Base-by-base conservation (phyloP, 2,888 invertebrate genomes). In the Timema podura region DNA sequence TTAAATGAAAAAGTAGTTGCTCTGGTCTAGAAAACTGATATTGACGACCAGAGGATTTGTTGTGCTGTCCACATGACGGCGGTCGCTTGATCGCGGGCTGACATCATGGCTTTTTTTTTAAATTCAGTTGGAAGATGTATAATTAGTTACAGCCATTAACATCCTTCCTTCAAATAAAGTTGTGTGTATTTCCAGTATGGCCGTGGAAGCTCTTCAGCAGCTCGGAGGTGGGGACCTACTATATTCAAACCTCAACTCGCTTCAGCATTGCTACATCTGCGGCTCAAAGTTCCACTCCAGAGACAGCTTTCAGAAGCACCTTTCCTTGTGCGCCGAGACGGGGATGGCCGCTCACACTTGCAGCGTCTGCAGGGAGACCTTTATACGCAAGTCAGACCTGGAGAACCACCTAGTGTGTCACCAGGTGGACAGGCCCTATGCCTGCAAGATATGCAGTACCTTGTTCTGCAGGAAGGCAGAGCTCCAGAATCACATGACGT, bases 381-480 rank as follows among this genome's bases (percentile, higher is more conserved):
- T 72, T 64, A 67, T 68, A 30, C 64, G 72, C 1, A 70, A 72
- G 49, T 30, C 54, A 11, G 72, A 72, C 48, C 47, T 72, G 13
- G 66, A 51, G n/a, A 72, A 72, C 67, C 72, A 72, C 30, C 70
- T 66, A 49, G 72, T 68, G 1, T 72, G 70, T 61, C 72, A 72
- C 47, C 72, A 70, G 49, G 68, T 68, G 46, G 72, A 72, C 48
- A 67, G 68, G n/a, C 70, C 70, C 5, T 68, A 72, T 64, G 64
- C 70, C 75, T 83, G 83, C 68, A 92, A 93, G 79, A 81, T 93
- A 69, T 93, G 93, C 78, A 92, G 92, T 0, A 89, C 91, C 16
- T 85, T 91, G 5, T 93, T 92, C 79, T 88, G 91, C 45, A 85
- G 92, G 71, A 91, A 91, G 76, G 88, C 88, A 73, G 93, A 93